Base-by-base conservation (phyloP, 2,113 vertebrate species). In the Triplophysa dalaica region DNA sequence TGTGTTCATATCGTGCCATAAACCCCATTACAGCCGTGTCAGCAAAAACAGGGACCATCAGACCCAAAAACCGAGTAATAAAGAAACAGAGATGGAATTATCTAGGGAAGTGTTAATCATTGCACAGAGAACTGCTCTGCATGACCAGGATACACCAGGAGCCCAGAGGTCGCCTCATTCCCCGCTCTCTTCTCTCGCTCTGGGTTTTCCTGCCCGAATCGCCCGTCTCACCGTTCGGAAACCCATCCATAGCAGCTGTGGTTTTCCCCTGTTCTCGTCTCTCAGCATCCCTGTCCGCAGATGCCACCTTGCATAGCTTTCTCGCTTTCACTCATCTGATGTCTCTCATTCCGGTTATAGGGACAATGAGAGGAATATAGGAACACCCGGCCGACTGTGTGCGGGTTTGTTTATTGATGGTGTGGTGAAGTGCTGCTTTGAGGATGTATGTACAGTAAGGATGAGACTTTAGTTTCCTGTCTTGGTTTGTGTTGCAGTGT, bases 61-160 rank as follows among this genome's bases (percentile, higher is more conserved):
- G 2, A 81, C 83, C 78, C 81, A 83, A 89, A 93, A 92, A 93
- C 91, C 92, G 85, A 86, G 88, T 89, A 86, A 92, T 92, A 92
- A 92, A 92, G 86, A 52, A 78, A 78, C 82, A 86, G 85, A 83
- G 85, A 85, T 85, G 90, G 85, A 86, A 86, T 75, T 68, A 80
- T 77, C 76, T 62, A 65, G 88, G 92, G 92, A 92, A 88, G 87
- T 85, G 88, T 92, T 89, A 89, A 91, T 92, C 91, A 89, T 87
- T 82, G 16, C 14, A 45, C 43, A 50, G 84, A 68, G 80, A 22
- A 17, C 81, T 63, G 78, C 65, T 70, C 81, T 79, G 50, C 16
- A 79, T 79, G 70, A 82, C 68, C 83, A 70, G 85, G 83, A 86
- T 73, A 80, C 63, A 77, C 65, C 86, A 82, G 70, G 74, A 83